Base-by-base conservation (phyloP, 2,888 invertebrate species). In the Spodoptera picta region DNA sequence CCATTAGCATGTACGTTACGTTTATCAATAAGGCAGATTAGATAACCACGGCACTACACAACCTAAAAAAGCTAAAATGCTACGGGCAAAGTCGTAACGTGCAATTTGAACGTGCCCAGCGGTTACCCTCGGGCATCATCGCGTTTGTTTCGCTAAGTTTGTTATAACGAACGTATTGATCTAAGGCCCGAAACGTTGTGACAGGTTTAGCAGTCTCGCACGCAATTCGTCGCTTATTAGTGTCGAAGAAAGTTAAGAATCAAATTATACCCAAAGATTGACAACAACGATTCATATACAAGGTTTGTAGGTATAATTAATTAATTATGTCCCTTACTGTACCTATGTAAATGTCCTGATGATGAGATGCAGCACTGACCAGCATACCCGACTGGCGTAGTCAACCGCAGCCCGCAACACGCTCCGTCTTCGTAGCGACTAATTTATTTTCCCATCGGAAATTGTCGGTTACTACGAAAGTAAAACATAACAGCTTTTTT, bases 381-480 rank as follows among this genome's bases (percentile, higher is more conserved):
- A 7, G 36, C 36, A 36, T 9, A 36, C 36, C 6, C 36, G 36
- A 36, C 36, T 27, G 27, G 27, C 36, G 36, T 9, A 36, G 36
- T 36, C 36, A 36, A 36, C 36, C 59, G 48, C 49, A 57, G 64
- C 67, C 65, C 60, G 52, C 79, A 69, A 72, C 60, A 51, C 48
- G 45, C 52, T 63, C 60, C 68, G 52, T 42, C 58, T 56, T 57
- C 67, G 66, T 65, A 69, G 69, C 65, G 53, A 79, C 65, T 56
- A 57, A 72, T 67, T 65, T 77, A 77, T 77, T 80, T 77, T 79
- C 77, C 71, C 75, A 75, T 79, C 68, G 67, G 71, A 77, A 77
- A 73, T 58, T 48, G 66, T 41, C 62, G 52, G 54, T 55, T 60
- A 67, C 66, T 65, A 73, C 65, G 70, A 77, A 69, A 62, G 61